phyloP scores from a whole-genome alignment of 2,113 vertebrate species.

The Zosterops hypoxanthus region DNA sequence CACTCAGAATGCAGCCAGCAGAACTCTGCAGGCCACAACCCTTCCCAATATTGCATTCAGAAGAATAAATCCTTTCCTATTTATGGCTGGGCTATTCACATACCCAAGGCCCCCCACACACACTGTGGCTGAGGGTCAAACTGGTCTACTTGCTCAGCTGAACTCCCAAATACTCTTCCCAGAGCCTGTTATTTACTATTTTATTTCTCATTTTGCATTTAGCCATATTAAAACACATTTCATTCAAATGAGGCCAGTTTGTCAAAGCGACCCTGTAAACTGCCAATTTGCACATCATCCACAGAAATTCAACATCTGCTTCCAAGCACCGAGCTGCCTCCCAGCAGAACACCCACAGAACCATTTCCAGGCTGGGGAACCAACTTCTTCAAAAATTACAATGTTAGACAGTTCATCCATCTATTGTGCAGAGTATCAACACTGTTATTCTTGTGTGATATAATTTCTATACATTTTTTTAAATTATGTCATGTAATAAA shows the following conservation, averaged over 20 bases:
- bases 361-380: neutral
- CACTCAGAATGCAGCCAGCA: neutral
- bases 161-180: neutral
- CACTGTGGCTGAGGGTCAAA: neutral
- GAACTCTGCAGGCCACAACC: neutral
- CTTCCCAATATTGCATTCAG: neutral
- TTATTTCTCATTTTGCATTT: neutral
- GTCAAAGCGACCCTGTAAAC: neutral
- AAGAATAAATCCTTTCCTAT: neutral
- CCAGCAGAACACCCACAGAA: conserved; percentile 1
- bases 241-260: conserved; percentile 4
- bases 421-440: neutral
- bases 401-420: neutral
- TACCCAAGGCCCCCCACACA: neutral
- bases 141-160: neutral
- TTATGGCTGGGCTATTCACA: neutral
- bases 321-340: neutral
- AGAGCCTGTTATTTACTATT: neutral
- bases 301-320: conserved; percentile 18
- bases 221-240: neutral
- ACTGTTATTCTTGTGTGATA: neutral
- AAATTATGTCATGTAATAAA: neutral
- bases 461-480: neutral
- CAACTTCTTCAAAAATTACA: neutral
- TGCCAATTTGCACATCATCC: neutral